Evolutionary conservation across 2,797 vertebrate genomes (phyloP).

Genomic region (Prunella strophiata): DNA sequence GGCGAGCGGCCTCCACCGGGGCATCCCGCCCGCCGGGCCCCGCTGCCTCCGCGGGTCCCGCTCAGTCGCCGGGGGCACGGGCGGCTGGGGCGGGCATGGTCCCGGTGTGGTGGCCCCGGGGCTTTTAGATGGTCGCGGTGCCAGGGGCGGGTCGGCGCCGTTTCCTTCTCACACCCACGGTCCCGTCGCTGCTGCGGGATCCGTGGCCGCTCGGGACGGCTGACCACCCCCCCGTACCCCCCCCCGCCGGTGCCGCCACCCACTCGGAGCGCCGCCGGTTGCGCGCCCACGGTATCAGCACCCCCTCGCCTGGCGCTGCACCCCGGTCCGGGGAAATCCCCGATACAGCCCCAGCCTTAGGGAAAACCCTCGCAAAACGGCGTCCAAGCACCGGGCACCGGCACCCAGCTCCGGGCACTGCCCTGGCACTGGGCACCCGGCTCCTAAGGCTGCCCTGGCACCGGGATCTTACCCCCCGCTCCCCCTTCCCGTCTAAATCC

Average conservation of each 20-base stretch:
- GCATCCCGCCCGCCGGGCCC: slow-evolving; percentile 24
- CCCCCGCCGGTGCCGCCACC: not conserved
- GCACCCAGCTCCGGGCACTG: not conserved
- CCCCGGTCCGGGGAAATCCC: not conserved
- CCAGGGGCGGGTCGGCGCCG: slow-evolving; percentile 42
- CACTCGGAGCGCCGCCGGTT: not conserved
- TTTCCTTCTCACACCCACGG: slow-evolving; percentile 47
- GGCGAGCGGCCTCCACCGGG: slow-evolving; percentile 76
- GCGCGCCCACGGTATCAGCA: not conserved
- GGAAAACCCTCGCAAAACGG: not conserved
- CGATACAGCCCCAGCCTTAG: not conserved
- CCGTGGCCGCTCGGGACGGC: not conserved
- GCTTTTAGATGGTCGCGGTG: slow-evolving; percentile 20
- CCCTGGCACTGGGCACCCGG: not conserved
- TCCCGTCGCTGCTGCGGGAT: not conserved
- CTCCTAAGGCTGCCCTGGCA: not conserved
- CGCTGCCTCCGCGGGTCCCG: not conserved
- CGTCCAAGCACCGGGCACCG: not conserved
- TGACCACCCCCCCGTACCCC: not conserved
- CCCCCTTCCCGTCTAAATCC: not conserved
- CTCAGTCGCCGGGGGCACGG: slow-evolving; percentile 1
- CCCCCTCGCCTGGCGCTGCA: not conserved
- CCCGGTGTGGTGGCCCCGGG: not conserved
- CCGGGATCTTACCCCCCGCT: not conserved
- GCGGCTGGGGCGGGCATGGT: slow-evolving; percentile 15